Percentiles rank a stretch among this genome's conserved stretches.
Conservation (phyloP, 2,113 vertebrate species). For the Dipodomys spectabilis region DNA sequence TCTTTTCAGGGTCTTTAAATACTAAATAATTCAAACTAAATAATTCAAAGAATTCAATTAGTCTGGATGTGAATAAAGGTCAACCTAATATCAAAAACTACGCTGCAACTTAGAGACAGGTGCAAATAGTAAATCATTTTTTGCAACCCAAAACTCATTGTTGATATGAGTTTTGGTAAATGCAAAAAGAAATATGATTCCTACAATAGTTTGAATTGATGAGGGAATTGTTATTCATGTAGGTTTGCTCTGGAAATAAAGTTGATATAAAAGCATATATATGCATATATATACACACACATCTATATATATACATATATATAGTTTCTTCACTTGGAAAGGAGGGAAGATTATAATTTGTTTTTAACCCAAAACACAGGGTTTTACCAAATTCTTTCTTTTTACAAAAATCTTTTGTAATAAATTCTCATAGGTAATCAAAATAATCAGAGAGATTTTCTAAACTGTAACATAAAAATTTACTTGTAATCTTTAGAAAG, state of each 20-base stretch:
- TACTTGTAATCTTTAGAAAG: background rate
- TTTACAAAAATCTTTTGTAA: background rate
- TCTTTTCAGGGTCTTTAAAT: background rate
- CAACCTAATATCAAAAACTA: background rate
- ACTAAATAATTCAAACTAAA: background rate
- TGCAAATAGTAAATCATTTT: too few relatives aligned
- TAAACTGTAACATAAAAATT: background rate
- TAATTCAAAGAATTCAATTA: background rate
- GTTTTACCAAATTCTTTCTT: background rate
- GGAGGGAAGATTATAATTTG: background rate
- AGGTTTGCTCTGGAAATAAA: too few relatives aligned
- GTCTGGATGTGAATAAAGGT: background rate
- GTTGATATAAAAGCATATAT: too few relatives aligned
- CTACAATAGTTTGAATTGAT: too few relatives aligned
- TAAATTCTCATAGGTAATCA: background rate
- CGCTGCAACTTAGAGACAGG: background rate
- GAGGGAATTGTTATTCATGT: too few relatives aligned
- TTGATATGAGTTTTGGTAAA: too few relatives aligned
- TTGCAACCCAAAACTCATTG: too few relatives aligned
- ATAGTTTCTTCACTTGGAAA: background rate
- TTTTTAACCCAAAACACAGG: background rate
- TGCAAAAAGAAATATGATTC: too few relatives aligned
- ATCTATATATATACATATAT: too few relatives aligned
- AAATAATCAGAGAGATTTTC: background rate
- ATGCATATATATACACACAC: too few relatives aligned